phyloP scores from a whole-genome alignment of 2,888 invertebrate genomes.

The Cephus runcator region DNA sequence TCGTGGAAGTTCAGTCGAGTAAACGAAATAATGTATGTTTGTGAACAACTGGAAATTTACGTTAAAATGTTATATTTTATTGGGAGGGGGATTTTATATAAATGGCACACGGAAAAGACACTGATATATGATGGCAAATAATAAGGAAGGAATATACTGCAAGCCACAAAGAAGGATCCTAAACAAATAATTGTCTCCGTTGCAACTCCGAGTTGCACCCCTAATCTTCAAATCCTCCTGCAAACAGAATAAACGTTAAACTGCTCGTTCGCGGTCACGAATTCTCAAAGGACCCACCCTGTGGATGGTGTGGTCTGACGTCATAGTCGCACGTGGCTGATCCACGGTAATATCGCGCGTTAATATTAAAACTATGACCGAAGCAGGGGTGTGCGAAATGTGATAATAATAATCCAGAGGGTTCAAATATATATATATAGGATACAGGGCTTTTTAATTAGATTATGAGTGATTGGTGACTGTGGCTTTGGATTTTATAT shows the following conservation, averaged over 20 bases:
- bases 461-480: slow-evolving; percentile 39
- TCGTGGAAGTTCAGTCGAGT: neutral
- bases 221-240: neutral
- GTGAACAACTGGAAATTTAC: neutral
- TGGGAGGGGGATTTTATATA: neutral
- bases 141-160: neutral
- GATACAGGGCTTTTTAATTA: slow-evolving; percentile 32
- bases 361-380: slow-evolving; percentile 31
- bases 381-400: neutral
- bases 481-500: slow-evolving; percentile 5
- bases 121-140: neutral
- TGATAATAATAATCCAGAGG: slow-evolving; percentile 17
- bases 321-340: slow-evolving; percentile 6
- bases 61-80: neutral
- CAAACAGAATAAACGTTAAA: neutral
- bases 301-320: neutral
- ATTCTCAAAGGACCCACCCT: neutral
- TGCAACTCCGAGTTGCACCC: neutral
- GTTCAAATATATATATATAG: neutral
- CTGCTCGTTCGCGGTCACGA: neutral
- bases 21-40: neutral
- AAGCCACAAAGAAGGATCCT: slow-evolving; percentile 9
- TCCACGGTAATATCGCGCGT: slow-evolving; percentile 17
- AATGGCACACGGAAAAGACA: neutral
- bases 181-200: slow-evolving; percentile 1